Evolutionary conservation across 2,113 vertebrate species (phyloP).

Genomic region (Polyodon spathula): DNA sequence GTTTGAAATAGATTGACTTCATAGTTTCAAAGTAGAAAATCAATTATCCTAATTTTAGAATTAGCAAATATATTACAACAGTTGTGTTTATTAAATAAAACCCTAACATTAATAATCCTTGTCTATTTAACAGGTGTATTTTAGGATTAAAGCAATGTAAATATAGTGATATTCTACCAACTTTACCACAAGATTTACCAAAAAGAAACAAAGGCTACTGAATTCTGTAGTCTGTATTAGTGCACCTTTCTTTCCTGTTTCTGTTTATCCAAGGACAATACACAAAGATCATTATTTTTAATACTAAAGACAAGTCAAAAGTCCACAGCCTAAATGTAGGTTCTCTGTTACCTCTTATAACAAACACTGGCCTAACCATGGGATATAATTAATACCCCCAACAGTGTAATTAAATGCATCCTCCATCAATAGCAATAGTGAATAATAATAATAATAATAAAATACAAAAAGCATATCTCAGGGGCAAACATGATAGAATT

Average conservation of each 20-base stretch:
- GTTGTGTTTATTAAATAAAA: too few relatives aligned
- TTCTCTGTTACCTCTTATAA: constrained; percentile 60
- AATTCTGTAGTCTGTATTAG: background rate
- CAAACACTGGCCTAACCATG: constrained; percentile 49
- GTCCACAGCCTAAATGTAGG: constrained; percentile 48
- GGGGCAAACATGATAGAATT: constrained; percentile 72
- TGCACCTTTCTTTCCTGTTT: constrained; percentile 30
- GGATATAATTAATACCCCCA: constrained; percentile 61
- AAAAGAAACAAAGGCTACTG: too few relatives aligned
- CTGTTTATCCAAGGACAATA: constrained; percentile 35
- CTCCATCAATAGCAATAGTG: constrained; percentile 48
- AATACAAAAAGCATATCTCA: constrained; percentile 52
- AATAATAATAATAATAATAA: constrained; percentile 48
- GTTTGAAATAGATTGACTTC: too few relatives aligned
- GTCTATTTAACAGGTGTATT: too few relatives aligned
- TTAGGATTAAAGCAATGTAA: too few relatives aligned
- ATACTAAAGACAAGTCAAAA: constrained; percentile 50
- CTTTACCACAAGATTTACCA: too few relatives aligned
- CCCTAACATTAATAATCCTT: too few relatives aligned
- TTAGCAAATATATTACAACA: too few relatives aligned
- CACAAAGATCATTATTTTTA: constrained; percentile 38
- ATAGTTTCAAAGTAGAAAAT: too few relatives aligned
- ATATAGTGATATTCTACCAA: too few relatives aligned
- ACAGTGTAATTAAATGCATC: constrained; percentile 67
- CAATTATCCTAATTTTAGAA: too few relatives aligned